phyloP scores from a whole-genome alignment of 2,797 vertebrate species.

The Halcyon badia region DNA sequence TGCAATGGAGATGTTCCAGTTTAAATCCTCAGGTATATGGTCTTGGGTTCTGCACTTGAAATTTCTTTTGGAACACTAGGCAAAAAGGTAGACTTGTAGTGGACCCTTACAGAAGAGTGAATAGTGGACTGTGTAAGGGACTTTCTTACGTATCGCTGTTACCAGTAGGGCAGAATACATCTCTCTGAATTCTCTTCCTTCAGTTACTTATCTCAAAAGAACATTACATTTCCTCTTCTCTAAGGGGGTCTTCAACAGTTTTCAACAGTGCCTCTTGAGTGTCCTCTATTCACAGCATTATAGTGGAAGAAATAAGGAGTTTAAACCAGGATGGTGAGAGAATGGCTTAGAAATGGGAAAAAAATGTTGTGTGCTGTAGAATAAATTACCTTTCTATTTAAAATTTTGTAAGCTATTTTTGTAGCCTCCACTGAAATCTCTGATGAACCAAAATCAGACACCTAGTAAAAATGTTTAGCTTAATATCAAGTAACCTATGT shows the following conservation, averaged over 20 bases:
- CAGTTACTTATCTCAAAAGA: neutral
- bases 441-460: neutral
- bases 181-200: neutral
- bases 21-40: neutral
- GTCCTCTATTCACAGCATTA: neutral
- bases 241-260: neutral
- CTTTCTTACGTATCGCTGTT: neutral
- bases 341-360: neutral
- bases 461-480: neutral
- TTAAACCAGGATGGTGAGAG: neutral
- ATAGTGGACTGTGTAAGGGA: neutral
- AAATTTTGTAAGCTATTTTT: neutral
- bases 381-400: neutral
- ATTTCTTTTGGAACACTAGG: neutral
- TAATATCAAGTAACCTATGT: neutral
- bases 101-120: neutral
- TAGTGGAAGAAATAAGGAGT: neutral
- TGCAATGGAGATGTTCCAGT: neutral
- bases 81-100: neutral
- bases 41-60: neutral
- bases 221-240: neutral
- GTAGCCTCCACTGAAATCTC: neutral
- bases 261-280: neutral
- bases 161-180: neutral
- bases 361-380: neutral